phyloP scores from a whole-genome alignment of 2,888 invertebrate species.

The Eristalis pertinax region DNA sequence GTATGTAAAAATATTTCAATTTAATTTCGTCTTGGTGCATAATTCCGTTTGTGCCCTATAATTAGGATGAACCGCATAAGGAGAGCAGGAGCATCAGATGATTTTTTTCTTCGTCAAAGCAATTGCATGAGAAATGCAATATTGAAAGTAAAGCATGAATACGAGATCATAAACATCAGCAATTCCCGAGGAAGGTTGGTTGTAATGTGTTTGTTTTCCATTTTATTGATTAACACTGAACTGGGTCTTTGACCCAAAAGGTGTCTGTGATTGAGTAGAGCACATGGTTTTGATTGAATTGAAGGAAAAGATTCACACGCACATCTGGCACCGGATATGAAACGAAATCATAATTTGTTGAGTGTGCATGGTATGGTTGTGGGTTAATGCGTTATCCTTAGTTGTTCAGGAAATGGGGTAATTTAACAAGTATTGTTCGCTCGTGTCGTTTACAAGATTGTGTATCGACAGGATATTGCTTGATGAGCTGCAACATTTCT shows the following conservation, averaged over 20 bases:
- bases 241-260: constrained; percentile 62
- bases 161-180: constrained; percentile 29
- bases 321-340: constrained; percentile 56
- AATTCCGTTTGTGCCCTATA: constrained; percentile 31
- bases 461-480: background rate
- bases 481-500: background rate
- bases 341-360: constrained; percentile 33
- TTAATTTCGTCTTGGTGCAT: constrained; percentile 19
- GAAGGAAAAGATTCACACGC: constrained; percentile 49
- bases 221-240: constrained; percentile 67
- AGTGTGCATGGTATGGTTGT: constrained; percentile 18
- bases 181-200: constrained; percentile 17
- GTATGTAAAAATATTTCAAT: constrained; percentile 36
- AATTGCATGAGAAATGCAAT: constrained; percentile 39
- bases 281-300: constrained; percentile 5
- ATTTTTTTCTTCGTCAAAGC: constrained; percentile 36
- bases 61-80: background rate
- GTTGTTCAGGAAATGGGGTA: constrained; percentile 8
- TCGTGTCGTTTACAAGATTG: background rate
- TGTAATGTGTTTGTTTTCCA: constrained; percentile 63
- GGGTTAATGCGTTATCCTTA: constrained; percentile 11
- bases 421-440: constrained; percentile 4
- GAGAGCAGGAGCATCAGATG: constrained; percentile 15
- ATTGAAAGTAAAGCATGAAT: constrained; percentile 36
- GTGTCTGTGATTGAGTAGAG: constrained; percentile 29